Evolutionary conservation across 92 coral and sea anemone genomes (phyloP).

Genomic region (Parazoanthus atlanticus): DNA sequence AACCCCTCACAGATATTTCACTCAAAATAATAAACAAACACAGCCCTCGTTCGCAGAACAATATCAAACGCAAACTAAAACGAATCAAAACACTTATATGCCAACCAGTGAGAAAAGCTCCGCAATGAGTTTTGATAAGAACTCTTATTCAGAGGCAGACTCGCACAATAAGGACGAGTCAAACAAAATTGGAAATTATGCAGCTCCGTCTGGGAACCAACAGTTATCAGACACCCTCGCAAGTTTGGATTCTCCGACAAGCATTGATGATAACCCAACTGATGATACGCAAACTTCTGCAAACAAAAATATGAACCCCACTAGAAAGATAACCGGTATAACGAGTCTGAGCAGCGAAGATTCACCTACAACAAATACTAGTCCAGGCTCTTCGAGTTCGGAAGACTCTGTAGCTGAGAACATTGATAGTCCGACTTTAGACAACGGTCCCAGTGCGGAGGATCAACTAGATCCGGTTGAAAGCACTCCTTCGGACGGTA

Average conservation of each 20-base stretch:
- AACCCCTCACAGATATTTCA: conserved; percentile 4
- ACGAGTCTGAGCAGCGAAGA: not conserved
- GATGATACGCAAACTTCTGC: not conserved
- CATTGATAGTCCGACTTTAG: not conserved
- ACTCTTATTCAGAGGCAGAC: not conserved
- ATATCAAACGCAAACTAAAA: not conserved
- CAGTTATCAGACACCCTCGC: conserved; percentile 15
- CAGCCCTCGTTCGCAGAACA: conserved; percentile 4
- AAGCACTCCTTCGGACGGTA: not conserved
- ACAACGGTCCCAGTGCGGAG: conserved; percentile 10
- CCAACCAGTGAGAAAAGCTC: conserved; percentile 7
- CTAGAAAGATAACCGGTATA: conserved; percentile 15
- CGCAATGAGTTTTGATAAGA: not conserved
- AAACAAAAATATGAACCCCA: not conserved
- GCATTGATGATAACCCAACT: not conserved
- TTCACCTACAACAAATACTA: not conserved
- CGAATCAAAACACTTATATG: not conserved
- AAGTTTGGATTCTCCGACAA: conserved; percentile 17
- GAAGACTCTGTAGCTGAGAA: conserved; percentile 1
- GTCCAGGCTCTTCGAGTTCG: not conserved
- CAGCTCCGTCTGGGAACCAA: not conserved
- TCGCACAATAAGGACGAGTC: conserved; percentile 1
- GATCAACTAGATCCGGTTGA: conserved; percentile 32
- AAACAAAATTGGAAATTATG: not conserved
- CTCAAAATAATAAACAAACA: not conserved